phyloP scores from a whole-genome alignment of 2,888 invertebrate species.

The Tortrix viridana region DNA sequence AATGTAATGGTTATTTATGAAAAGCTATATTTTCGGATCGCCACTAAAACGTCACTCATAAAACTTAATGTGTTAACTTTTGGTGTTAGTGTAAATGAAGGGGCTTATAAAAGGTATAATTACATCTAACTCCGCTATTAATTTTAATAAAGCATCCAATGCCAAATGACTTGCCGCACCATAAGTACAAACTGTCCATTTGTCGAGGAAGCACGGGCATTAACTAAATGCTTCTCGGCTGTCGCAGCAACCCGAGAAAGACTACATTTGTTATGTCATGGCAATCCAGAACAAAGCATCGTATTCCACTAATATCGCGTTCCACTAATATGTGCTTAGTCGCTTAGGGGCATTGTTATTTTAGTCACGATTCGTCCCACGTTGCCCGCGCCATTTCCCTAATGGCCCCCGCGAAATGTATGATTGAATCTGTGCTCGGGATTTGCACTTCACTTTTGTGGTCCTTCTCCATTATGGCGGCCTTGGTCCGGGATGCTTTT shows the following conservation, averaged over 20 bases:
- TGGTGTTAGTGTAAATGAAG: too few species aligned
- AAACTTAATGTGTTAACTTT: too few species aligned
- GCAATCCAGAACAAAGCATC: conserved; percentile 56
- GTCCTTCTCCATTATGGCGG: conserved; percentile 28
- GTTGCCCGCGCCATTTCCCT: conserved; percentile 51
- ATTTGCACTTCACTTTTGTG: conserved; percentile 42
- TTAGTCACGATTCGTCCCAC: conserved; percentile 56
- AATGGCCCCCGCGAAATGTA: conserved; percentile 52
- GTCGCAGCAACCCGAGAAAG: conserved; percentile 29
- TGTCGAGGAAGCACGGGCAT: conserved; percentile 45
- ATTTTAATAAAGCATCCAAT: conserved; percentile 20
- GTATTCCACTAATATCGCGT: conserved; percentile 49
- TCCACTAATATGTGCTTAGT: conserved; percentile 50
- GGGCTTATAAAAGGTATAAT: not conserved
- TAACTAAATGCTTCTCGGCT: conserved; percentile 48
- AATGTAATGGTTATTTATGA: too few species aligned
- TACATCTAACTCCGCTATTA: not conserved
- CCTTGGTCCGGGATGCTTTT: conserved; percentile 22
- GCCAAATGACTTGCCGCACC: conserved; percentile 10
- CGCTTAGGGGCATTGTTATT: conserved; percentile 53
- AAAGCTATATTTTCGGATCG: too few species aligned
- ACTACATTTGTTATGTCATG: conserved; percentile 53
- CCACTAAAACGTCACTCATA: too few species aligned
- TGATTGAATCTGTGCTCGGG: conserved; percentile 51
- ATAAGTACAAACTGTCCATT: conserved; percentile 44